Evolutionary conservation across 2,113 vertebrate species (phyloP), one percentile per base, ranked within the genome.

Genomic region (Oncorhynchus masou): DNA sequence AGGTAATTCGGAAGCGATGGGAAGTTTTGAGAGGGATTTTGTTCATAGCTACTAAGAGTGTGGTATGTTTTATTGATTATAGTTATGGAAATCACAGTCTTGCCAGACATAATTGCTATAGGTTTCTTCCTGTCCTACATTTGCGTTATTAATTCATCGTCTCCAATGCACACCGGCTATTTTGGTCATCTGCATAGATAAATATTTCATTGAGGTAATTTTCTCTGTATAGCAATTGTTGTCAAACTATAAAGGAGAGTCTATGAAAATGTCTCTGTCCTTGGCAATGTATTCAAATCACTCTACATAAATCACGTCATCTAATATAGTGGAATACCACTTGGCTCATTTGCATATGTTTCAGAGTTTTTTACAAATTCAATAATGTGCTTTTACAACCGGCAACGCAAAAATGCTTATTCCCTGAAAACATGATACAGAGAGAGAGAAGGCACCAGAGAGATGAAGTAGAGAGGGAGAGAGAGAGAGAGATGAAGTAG

Each of bases 171-270:
- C 72, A 12, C 67, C 75, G 79, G 79, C 83, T 88, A 80, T 84
- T 86, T 88, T 79, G 73, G 74, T 83, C 71, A 73, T 80, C 54
- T 39, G 24, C n/a, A 54, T 60, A 31, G 75, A 87, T 90, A 80
- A 81, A 92, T 88, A 88, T 88, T 87, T 85, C 68, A 87, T 78
- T 8, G 60, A 69, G 71, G 12, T 79, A 34, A 85, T 88, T 90
- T 88, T 86, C 74, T 84, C n/a, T 80, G 74, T 54, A 65, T 73
- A 70, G 75, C 79, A 83, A 80, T 85, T 85, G 81, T 85, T 81
- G 75, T 27, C 62, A 25, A 74, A 68, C 75, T 79, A 74, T 85
- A 74, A 75, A 81, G 25, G 8, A 70, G 39, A 48, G 31, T 5
- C 59, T 81, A 83, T 85, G 82, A 74, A 88, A 88, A 86, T 77